Conservation (phyloP, 2,888 invertebrate species). For the Peribatodes rhomboidaria region DNA sequence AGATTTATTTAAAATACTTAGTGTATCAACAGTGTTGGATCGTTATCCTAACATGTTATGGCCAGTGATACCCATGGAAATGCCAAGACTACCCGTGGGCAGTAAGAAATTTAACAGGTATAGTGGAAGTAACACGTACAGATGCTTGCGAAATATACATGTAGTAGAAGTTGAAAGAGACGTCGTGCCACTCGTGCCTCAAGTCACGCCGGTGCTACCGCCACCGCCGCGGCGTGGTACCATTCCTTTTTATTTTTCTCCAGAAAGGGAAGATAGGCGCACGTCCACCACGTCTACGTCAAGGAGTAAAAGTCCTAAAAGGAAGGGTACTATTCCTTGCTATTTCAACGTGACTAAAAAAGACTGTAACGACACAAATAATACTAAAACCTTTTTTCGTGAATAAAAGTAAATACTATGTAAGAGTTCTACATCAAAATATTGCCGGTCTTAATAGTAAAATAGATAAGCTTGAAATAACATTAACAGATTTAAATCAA, state of each 20-base stretch:
- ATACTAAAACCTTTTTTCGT: not conserved
- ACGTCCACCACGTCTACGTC: not conserved
- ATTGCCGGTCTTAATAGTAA: too few relatives aligned
- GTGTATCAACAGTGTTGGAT: not conserved
- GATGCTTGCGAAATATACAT: too few relatives aligned
- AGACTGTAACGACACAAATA: not conserved
- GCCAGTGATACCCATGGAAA: not conserved
- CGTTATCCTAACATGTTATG: not conserved
- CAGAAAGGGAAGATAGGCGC: too few relatives aligned
- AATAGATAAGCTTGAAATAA: too few relatives aligned
- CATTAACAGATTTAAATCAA: slow-evolving; percentile 8
- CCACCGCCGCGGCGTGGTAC: not conserved
- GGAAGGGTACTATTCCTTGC: too few relatives aligned
- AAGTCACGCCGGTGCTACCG: too few relatives aligned
- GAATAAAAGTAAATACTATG: not conserved
- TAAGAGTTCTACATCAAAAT: slow-evolving; percentile 5
- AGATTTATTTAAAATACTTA: not conserved
- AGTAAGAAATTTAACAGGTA: too few relatives aligned
- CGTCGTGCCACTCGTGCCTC: too few relatives aligned
- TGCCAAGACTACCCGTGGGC: too few relatives aligned
- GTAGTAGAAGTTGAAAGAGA: too few relatives aligned
- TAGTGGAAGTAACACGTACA: too few relatives aligned
- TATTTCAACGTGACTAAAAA: not conserved
- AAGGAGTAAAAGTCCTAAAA: not conserved
- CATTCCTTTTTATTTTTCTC: not conserved